Percentiles rank a stretch among this genome's conserved stretches.
phyloP scores from a whole-genome alignment of 2,797 vertebrate species.

The Myripristis murdjan region DNA sequence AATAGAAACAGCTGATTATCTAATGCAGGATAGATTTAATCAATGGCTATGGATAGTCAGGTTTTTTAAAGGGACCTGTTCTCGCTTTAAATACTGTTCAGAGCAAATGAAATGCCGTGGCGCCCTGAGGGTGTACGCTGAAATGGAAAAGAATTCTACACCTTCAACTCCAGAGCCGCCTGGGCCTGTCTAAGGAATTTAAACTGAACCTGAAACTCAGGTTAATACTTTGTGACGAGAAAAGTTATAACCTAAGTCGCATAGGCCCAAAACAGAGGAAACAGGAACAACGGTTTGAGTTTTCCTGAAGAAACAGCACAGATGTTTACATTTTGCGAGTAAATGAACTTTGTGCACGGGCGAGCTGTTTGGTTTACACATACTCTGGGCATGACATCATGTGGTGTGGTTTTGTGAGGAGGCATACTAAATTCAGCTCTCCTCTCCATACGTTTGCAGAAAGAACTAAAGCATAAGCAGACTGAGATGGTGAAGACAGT shows the following conservation, averaged over 20 bases:
- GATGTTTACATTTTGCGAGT: constrained; percentile 8
- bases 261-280: not conserved
- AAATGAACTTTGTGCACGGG: not conserved
- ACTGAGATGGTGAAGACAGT: constrained; percentile 84
- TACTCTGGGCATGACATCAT: constrained; percentile 15
- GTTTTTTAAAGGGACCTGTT: not conserved
- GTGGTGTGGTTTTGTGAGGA: constrained; percentile 7
- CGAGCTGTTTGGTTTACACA: not conserved
- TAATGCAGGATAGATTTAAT: not conserved
- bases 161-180: constrained; percentile 13
- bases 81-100: not conserved
- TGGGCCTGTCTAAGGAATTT: constrained; percentile 71
- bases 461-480: constrained; percentile 82
- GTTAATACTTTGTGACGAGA: not conserved
- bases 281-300: not conserved
- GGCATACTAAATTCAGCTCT: not conserved
- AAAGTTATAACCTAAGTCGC: not conserved
- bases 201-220: constrained; percentile 7
- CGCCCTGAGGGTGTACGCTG: not conserved
- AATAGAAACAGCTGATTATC: not conserved
- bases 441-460: constrained; percentile 63
- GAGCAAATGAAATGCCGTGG: not conserved
- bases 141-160: not conserved
- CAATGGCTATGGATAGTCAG: not conserved
- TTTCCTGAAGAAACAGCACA: constrained; percentile 12